phyloP scores from a whole-genome alignment of 2,888 invertebrate genomes.

The Deroplatys truncata region DNA sequence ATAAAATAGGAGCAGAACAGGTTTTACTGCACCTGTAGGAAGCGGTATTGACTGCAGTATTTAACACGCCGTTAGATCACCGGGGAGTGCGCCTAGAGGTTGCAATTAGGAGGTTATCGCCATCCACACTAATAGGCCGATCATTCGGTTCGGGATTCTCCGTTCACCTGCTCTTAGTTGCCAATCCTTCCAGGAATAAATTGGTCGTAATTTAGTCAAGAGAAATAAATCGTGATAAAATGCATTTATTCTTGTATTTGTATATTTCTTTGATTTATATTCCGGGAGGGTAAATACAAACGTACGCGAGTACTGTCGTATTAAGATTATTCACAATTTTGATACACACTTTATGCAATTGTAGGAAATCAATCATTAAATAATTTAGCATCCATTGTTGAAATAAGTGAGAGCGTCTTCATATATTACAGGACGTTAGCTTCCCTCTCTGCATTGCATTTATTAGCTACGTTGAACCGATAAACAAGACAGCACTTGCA shows the following conservation, averaged over 20 bases:
- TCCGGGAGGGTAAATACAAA: no score
- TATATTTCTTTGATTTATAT: not conserved
- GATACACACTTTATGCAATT: no score
- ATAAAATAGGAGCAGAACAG: not conserved
- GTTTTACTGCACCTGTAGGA: not conserved
- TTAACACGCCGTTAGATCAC: not conserved
- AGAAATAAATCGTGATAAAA: not conserved
- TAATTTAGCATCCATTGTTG: no score
- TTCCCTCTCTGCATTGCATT: no score
- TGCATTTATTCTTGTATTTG: not conserved
- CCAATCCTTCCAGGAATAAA: not conserved
- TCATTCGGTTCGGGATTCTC: not conserved
- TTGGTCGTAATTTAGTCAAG: not conserved
- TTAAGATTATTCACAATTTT: no score
- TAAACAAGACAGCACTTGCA: no score
- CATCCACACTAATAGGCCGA: not conserved
- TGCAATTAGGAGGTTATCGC: not conserved
- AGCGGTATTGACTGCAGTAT: not conserved
- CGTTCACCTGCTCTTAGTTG: not conserved
- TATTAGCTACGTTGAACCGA: no score
- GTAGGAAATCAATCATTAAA: no score
- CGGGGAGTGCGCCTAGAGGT: not conserved
- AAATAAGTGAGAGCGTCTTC: no score
- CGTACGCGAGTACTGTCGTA: no score
- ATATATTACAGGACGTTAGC: no score